A percentile compares a stretch with the other conserved stretches of the same genome.
These are phyloP conservation scores for Tiaroga cobitis DNA, from an alignment of 2,797 vertebrate species.

Conservation along the genomic window DNA sequence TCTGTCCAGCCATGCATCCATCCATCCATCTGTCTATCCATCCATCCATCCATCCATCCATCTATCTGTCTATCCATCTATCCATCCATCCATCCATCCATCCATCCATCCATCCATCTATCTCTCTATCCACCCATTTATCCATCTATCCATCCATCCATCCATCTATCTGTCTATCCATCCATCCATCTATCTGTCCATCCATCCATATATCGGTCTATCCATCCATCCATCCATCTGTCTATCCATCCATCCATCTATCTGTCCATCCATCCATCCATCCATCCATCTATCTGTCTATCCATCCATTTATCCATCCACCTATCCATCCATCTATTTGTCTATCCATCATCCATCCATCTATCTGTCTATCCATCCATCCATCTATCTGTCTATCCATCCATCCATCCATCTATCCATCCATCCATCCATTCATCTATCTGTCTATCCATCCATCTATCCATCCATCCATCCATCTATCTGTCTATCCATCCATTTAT, in stretches of 20 bases:
- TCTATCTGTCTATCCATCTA: background rate
- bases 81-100: too few relatives aligned
- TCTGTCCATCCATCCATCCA: accelerated
- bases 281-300: accelerated
- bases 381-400: accelerated
- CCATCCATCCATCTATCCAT: accelerated
- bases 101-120: accelerated
- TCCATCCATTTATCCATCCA: accelerated
- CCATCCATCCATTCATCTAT: accelerated
- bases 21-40: too few relatives aligned
- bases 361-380: accelerated
- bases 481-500: accelerated
- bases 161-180: background rate
- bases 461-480: background rate
- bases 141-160: accelerated
- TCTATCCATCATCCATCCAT: accelerated
- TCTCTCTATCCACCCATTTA: accelerated
- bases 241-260: accelerated
- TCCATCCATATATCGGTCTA: too few relatives aligned
- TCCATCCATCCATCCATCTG: too few relatives aligned
- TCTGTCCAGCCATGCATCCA: accelerated
- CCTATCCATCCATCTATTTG: accelerated
- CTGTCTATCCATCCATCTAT: accelerated
- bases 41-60: background rate
- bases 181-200: too few relatives aligned